Percentiles rank a stretch among this genome's conserved stretches.
These are phyloP conservation scores for Drosophila subpulchrella DNA, from an alignment of 1,140 invertebrate genomes.

Conservation along the genomic window DNA sequence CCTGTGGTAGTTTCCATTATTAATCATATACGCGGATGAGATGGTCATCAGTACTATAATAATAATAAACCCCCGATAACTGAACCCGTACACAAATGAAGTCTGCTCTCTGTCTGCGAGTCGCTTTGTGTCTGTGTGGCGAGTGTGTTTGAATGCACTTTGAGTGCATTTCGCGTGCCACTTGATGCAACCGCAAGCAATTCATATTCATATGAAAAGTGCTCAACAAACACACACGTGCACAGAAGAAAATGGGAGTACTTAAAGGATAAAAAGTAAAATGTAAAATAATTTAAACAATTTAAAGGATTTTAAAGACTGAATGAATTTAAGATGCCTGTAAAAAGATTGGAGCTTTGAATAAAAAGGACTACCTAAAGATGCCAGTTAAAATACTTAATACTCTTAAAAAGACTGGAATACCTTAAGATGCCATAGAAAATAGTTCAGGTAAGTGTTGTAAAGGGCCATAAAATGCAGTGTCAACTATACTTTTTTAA, in stretches of 20 bases:
- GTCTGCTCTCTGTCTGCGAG: constrained; percentile 20
- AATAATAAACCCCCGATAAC: constrained; percentile 42
- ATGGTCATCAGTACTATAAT: constrained; percentile 4
- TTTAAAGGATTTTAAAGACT: too few relatives aligned
- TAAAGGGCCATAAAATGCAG: too few relatives aligned
- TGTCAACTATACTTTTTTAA: too few relatives aligned
- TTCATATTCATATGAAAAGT: constrained; percentile 81
- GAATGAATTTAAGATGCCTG: too few relatives aligned
- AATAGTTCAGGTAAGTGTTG: too few relatives aligned
- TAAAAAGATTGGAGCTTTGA: not conserved
- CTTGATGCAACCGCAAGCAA: constrained; percentile 76
- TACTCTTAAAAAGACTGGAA: too few relatives aligned
- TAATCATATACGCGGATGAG: constrained; percentile 1
- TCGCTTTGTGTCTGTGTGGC: constrained; percentile 26
- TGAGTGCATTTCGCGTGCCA: constrained; percentile 59
- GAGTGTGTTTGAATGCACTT: constrained; percentile 44
- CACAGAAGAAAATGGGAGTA: constrained; percentile 3
- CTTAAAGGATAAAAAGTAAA: not conserved
- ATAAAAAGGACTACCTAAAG: too few relatives aligned
- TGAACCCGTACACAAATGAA: constrained; percentile 23
- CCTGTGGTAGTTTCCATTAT: constrained; percentile 2
- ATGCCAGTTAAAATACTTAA: too few relatives aligned
- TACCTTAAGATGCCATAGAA: too few relatives aligned
- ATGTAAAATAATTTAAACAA: not conserved
- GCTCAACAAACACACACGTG: constrained; percentile 54